These are phyloP conservation scores for Pseudopodoces humilis DNA, from an alignment of 2,113 vertebrate genomes.

Conservation along the genomic window DNA sequence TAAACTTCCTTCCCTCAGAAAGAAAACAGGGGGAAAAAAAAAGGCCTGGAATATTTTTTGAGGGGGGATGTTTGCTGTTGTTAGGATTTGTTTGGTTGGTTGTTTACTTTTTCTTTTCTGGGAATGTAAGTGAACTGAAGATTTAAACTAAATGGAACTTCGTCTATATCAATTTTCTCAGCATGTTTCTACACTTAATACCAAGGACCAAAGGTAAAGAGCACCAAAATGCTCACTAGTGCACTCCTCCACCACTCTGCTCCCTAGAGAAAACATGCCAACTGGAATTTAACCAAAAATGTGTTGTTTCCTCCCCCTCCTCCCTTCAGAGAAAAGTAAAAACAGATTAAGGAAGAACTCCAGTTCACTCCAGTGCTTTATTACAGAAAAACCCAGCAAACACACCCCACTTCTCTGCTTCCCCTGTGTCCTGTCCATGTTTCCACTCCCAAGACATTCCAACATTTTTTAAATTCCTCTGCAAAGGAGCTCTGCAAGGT, in stretches of 20 bases:
- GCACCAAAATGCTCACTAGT: neutral
- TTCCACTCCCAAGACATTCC: conserved; percentile 63
- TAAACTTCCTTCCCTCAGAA: conserved; percentile 26
- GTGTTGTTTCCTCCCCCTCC: conserved; percentile 12
- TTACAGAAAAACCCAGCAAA: neutral
- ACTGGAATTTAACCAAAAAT: conserved; percentile 58
- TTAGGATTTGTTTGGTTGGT: neutral
- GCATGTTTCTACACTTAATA: neutral
- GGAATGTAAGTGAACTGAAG: neutral
- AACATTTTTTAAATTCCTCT: conserved; percentile 53
- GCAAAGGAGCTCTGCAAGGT: conserved; percentile 27
- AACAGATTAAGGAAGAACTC: conserved; percentile 48
- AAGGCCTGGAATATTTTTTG: neutral
- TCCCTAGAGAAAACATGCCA: conserved; percentile 21
- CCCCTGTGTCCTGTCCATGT: neutral
- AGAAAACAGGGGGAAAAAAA: neutral
- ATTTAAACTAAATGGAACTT: neutral
- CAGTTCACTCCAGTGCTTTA: neutral
- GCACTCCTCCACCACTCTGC: neutral
- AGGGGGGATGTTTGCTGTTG: fast-evolving
- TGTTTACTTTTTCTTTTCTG: neutral
- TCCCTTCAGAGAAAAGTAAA: conserved; percentile 27
- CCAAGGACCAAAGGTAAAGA: neutral
- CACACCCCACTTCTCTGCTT: conserved; percentile 15
- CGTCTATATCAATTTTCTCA: neutral